Evolutionary conservation across 2,113 vertebrate species (phyloP).

Genomic region (Maccullochella peelii): DNA sequence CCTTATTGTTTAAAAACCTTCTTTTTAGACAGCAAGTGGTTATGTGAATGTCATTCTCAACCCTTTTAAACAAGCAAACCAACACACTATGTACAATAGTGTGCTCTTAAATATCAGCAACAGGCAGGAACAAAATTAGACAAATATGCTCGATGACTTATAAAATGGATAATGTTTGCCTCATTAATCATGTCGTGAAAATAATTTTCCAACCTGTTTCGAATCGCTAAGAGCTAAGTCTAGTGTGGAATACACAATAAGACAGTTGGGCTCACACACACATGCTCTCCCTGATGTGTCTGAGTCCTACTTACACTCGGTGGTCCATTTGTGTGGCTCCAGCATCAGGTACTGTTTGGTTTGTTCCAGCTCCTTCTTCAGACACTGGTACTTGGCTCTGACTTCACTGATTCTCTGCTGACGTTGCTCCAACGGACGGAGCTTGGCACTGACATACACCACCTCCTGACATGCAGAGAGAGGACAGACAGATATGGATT

Average conservation of each 20-base stretch:
- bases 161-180: not conserved
- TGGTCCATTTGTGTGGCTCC: slow-evolving; percentile 96
- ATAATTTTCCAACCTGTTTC: not conserved
- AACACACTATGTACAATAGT: not conserved
- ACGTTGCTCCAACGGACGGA: slow-evolving; percentile 93
- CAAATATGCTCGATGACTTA: not conserved
- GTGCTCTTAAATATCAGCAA: too few species aligned
- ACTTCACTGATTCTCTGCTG: slow-evolving; percentile 96
- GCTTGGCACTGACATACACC: slow-evolving; percentile 89
- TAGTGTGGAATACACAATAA: not conserved
- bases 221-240: too few species aligned
- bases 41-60: too few species aligned
- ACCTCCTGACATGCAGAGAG: slow-evolving; percentile 83
- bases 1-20: not conserved
- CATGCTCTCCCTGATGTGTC: slow-evolving; percentile 5
- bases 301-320: slow-evolving; percentile 90
- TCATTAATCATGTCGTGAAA: not conserved
- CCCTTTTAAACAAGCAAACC: not conserved
- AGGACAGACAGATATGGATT: slow-evolving; percentile 33
- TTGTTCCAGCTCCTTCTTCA: slow-evolving; percentile 95
- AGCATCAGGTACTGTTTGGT: slow-evolving; percentile 98
- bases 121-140: not conserved
- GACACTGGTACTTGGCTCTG: slow-evolving; percentile 93
- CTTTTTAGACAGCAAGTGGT: not conserved
- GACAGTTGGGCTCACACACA: not conserved